These are phyloP conservation scores for Phallusia fumigata DNA, from an alignment of 23 tunicate genomes.

Conservation along the genomic window DNA sequence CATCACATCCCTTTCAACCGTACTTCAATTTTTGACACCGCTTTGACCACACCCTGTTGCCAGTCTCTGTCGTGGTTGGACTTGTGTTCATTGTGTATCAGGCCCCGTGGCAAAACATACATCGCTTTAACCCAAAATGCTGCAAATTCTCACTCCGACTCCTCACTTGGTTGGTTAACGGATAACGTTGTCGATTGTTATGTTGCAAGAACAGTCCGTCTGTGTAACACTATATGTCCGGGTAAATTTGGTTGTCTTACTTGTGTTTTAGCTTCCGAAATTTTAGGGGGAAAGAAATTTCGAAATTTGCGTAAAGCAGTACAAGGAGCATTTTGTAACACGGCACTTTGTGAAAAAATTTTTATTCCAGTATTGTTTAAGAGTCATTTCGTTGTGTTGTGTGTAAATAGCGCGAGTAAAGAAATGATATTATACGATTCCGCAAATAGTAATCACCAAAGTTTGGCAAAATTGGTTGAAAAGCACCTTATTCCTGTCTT, in stretches of 20 bases:
- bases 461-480: neutral
- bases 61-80: constrained; percentile 4
- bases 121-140: neutral
- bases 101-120: neutral
- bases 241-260: neutral
- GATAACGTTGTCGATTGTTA: neutral
- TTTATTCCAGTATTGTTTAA: neutral
- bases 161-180: neutral
- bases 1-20: neutral
- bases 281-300: neutral
- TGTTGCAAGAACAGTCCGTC: neutral
- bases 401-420: neutral
- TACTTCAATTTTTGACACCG: neutral
- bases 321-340: neutral
- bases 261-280: neutral
- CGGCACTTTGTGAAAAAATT: neutral
- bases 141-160: neutral
- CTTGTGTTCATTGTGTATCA: constrained; percentile 7
- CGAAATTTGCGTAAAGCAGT: neutral
- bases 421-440: neutral
- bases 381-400: neutral
- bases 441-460: neutral
- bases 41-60: neutral
- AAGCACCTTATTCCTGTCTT: neutral
- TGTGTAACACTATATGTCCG: neutral